These are phyloP conservation scores for Salvelinus namaycush DNA, from an alignment of 2,113 vertebrate genomes.

Conservation along the genomic window DNA sequence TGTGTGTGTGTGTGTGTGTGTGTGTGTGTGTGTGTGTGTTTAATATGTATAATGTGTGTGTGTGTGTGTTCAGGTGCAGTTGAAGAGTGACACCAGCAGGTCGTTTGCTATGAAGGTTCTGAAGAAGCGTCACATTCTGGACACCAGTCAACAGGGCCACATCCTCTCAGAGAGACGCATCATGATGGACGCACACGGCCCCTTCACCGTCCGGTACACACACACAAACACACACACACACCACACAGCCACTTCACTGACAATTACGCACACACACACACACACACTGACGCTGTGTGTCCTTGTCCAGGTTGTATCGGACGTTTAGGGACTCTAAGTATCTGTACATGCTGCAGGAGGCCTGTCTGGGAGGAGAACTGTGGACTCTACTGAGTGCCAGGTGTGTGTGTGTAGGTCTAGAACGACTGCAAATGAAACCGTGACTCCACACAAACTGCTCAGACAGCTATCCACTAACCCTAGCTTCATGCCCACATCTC, in stretches of 20 bases:
- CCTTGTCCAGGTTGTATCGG: slow-evolving; percentile 62
- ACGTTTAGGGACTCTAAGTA: slow-evolving; percentile 73
- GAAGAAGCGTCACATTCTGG: slow-evolving; percentile 73
- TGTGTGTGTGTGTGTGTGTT: no score
- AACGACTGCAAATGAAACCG: no score
- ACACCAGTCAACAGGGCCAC: slow-evolving; percentile 75
- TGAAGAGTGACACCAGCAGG: slow-evolving; percentile 58
- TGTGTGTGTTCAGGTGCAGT: slow-evolving; percentile 62
- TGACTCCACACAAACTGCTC: no score
- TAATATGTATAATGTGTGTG: neutral
- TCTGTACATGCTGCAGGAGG: slow-evolving; percentile 77
- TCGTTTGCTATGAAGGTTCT: slow-evolving; percentile 74
- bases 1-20: no score
- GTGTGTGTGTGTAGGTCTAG: slow-evolving; percentile 27
- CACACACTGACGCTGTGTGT: neutral
- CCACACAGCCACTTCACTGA: neutral
- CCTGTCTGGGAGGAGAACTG: slow-evolving; percentile 73
- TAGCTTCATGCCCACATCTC: no score
- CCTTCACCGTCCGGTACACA: slow-evolving; percentile 69
- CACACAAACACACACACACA: neutral
- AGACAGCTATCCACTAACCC: no score
- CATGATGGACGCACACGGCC: slow-evolving; percentile 74
- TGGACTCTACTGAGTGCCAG: slow-evolving; percentile 74
- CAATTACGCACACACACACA: neutral
- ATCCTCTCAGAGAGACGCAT: slow-evolving; percentile 73